A percentile compares a stretch with the other conserved stretches of the same genome.
Evolutionary conservation across 2,797 vertebrate species (phyloP).

Genomic region (Calcarius lapponicus): DNA sequence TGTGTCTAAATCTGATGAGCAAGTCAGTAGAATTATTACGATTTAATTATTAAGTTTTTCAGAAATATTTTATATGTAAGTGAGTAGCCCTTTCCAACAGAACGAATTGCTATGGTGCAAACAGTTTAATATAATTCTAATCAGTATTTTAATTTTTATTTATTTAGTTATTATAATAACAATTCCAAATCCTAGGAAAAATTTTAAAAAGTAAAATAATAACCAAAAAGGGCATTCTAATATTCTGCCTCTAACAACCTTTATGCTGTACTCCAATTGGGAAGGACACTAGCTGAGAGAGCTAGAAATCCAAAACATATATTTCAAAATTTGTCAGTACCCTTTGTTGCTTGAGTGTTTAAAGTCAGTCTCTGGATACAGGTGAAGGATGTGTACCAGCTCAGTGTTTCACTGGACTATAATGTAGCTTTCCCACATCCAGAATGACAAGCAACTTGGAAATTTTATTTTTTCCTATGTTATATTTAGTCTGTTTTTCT

Average conservation of each 20-base stretch:
- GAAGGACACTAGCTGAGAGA: neutral
- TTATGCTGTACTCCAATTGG: neutral
- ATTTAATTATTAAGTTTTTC: neutral
- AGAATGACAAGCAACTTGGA: neutral
- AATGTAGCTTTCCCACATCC: neutral
- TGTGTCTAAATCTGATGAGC: neutral
- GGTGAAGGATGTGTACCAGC: neutral
- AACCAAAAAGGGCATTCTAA: fast-evolving
- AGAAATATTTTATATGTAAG: neutral
- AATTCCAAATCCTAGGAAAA: neutral
- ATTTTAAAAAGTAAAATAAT: neutral
- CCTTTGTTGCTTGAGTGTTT: neutral
- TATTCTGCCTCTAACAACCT: neutral
- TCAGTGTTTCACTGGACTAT: neutral
- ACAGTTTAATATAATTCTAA: neutral
- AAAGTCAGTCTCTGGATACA: neutral
- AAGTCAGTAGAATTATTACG: neutral
- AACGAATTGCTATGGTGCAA: neutral
- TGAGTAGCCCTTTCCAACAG: neutral
- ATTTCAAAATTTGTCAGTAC: neutral
- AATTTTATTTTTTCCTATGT: neutral
- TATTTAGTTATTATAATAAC: neutral
- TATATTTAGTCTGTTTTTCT: neutral
- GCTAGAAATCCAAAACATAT: neutral
- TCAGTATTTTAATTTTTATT: neutral